Evolutionary conservation across 2,888 invertebrate genomes (phyloP).

Genomic region (Rhogogaster chlorosoma): DNA sequence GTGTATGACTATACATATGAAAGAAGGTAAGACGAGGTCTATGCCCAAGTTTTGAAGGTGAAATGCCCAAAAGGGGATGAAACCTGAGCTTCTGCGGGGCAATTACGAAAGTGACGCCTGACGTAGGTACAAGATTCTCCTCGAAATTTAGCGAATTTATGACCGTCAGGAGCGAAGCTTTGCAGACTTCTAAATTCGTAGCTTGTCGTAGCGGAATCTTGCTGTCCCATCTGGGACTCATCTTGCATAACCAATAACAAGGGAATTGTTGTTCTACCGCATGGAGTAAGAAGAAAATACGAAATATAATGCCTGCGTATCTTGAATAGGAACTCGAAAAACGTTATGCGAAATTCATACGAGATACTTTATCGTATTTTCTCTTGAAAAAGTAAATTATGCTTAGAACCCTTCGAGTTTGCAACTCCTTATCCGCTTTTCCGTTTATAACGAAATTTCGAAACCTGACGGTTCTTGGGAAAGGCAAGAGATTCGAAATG

Average conservation of each 20-base stretch:
- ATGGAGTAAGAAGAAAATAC: background rate
- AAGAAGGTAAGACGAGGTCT: background rate
- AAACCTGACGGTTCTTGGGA: background rate
- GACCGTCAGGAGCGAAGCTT: slow-evolving; percentile 9
- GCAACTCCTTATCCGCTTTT: background rate
- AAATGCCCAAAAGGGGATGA: background rate
- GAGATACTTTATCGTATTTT: background rate
- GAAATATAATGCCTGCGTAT: background rate
- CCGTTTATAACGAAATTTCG: background rate
- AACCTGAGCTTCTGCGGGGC: background rate
- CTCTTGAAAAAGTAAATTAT: background rate
- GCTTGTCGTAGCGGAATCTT: background rate
- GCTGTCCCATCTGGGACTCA: slow-evolving; percentile 18
- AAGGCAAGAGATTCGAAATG: background rate
- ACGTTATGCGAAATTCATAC: background rate
- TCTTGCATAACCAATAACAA: slow-evolving; percentile 40
- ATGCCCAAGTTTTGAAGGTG: background rate
- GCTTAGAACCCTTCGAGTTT: background rate
- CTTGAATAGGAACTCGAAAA: background rate
- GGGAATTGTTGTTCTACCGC: background rate
- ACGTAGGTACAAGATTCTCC: slow-evolving; percentile 23
- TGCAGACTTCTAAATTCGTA: slow-evolving; percentile 10
- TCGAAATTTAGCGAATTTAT: slow-evolving; percentile 29
- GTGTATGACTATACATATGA: background rate
- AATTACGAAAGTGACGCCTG: slow-evolving; percentile 38